These are phyloP conservation scores for Eleginops maclovinus DNA, from an alignment of 2,113 vertebrate species.

Conservation along the genomic window DNA sequence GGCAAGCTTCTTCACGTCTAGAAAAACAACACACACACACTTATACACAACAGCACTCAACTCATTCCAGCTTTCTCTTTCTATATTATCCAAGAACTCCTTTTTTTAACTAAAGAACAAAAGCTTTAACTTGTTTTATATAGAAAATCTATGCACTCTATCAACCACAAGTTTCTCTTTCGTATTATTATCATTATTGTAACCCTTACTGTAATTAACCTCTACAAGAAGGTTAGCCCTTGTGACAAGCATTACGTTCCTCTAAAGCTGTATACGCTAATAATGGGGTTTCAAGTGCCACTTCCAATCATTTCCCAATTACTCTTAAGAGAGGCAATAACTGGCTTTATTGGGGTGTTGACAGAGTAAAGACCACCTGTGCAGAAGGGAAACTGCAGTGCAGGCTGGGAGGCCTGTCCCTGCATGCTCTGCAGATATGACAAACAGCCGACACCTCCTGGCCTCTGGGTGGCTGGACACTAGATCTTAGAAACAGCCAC, in stretches of 20 bases:
- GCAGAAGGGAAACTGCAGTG: conserved; percentile 27
- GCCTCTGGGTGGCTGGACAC: conserved; percentile 48
- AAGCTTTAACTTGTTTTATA: not conserved
- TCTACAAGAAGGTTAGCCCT: conserved; percentile 32
- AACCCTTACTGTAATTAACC: conserved; percentile 34
- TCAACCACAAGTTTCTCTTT: not conserved
- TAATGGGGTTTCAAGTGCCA: conserved; percentile 35
- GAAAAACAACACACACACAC: conserved; percentile 44
- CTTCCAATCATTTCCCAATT: conserved; percentile 57
- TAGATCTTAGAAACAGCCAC: conserved; percentile 49
- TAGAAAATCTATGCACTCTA: not conserved
- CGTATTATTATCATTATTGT: conserved; percentile 1
- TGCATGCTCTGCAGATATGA: conserved; percentile 59
- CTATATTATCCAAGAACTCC: not conserved
- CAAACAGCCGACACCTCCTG: conserved; percentile 62
- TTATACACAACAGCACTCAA: conserved; percentile 31
- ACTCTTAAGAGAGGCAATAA: conserved; percentile 60
- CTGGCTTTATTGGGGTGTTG: conserved; percentile 70
- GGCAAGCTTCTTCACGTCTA: conserved; percentile 68
- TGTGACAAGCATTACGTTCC: conserved; percentile 23
- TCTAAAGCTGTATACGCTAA: conserved; percentile 37
- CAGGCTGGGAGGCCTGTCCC: conserved; percentile 51
- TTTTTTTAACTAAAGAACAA: not conserved
- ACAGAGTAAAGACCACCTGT: conserved; percentile 65
- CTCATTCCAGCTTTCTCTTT: conserved; percentile 39